A percentile compares a stretch with the other conserved stretches of the same genome.
Evolutionary conservation across 2,113 vertebrate genomes (phyloP).

Genomic region (Azemiops feae): DNA sequence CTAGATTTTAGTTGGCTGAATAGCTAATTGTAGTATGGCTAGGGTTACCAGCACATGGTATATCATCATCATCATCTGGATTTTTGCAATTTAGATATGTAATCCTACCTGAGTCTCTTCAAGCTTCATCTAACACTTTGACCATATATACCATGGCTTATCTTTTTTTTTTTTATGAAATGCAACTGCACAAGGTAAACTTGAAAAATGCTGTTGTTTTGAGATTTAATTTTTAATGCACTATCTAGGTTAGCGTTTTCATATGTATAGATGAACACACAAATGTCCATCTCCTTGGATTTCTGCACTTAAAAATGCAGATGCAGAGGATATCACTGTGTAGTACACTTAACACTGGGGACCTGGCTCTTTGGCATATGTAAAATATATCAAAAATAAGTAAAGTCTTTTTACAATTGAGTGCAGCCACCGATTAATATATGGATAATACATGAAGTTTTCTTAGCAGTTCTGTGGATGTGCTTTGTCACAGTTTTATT

Average conservation of each 20-base stretch:
- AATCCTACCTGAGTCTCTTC: not conserved
- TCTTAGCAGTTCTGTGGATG: not conserved
- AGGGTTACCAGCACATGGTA: not conserved
- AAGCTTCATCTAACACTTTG: not conserved
- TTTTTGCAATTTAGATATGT: not conserved
- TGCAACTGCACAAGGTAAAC: not conserved
- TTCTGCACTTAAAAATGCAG: not conserved
- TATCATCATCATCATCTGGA: not conserved
- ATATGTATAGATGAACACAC: not conserved
- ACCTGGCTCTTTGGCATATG: not conserved
- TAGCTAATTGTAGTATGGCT: not conserved
- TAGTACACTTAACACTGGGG: not conserved
- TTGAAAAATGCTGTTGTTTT: not conserved
- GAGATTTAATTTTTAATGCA: not conserved
- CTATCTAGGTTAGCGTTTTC: not conserved
- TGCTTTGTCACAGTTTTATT: not conserved
- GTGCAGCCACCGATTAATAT: not conserved
- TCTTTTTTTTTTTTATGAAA: not conserved
- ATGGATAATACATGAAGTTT: not conserved
- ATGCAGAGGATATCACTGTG: too few species aligned
- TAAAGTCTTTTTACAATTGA: not conserved
- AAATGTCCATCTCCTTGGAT: too few species aligned
- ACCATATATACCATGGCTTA: not conserved
- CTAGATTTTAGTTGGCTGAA: not conserved
- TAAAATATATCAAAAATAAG: not conserved